Evolutionary conservation across 2,113 vertebrate genomes (phyloP).

Genomic region (Octodon degus): DNA sequence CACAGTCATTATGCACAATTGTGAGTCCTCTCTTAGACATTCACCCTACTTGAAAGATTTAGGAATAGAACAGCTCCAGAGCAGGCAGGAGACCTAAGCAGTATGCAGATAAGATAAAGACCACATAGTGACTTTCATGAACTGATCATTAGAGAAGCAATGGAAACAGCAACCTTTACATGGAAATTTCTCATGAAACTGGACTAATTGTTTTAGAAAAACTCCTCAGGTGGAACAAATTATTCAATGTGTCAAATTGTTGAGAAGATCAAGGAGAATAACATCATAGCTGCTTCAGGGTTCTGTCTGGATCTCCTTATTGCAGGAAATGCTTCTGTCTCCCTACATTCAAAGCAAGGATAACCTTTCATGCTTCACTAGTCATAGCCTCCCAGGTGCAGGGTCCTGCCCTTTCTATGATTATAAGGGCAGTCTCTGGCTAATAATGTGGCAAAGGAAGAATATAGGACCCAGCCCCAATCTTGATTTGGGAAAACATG

Average conservation of each 20-base stretch:
- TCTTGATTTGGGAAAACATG: neutral
- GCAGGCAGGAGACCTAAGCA: neutral
- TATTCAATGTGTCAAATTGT: neutral
- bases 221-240: neutral
- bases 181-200: neutral
- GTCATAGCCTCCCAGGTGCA: neutral
- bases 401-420: neutral
- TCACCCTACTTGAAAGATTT: too few relatives aligned
- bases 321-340: fast-evolving
- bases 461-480: neutral
- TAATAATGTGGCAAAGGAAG: too few relatives aligned
- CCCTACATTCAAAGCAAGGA: neutral
- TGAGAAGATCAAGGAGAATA: fast-evolving
- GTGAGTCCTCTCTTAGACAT: neutral
- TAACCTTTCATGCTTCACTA: neutral
- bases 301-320: neutral
- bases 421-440: neutral
- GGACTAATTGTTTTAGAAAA: neutral
- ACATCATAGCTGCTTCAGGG: fast-evolving
- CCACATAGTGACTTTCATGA: neutral
- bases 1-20: neutral
- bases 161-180: neutral
- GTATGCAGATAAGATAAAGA: neutral
- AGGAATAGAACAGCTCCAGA: too few relatives aligned
- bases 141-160: neutral